Evolutionary conservation across 2,797 vertebrate species (phyloP).

Genomic region (Tiaroga cobitis): DNA sequence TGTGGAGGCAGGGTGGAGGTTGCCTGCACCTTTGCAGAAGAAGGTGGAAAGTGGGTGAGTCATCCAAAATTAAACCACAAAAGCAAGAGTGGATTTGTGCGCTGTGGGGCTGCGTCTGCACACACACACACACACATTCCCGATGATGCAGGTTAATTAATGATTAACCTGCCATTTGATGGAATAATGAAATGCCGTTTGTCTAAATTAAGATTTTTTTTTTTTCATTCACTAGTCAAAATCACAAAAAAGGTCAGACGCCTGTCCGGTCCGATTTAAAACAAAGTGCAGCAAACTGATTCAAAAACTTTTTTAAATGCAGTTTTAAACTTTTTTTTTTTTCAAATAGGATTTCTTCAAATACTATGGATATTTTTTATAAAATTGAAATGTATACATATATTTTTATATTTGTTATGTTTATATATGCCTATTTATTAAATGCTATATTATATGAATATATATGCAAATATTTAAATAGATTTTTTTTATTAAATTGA

Average conservation of each 20-base stretch:
- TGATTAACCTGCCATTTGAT: conserved; percentile 28
- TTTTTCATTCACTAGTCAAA: not conserved
- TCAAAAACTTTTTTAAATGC: not conserved
- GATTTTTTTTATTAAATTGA: not conserved
- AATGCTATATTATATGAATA: not conserved
- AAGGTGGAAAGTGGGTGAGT: conserved; percentile 73
- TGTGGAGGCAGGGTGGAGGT: conserved; percentile 46
- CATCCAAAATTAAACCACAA: conserved; percentile 66
- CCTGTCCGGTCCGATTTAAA: not conserved
- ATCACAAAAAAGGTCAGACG: not conserved
- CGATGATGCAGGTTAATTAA: conserved; percentile 26
- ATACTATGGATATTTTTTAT: too few species aligned
- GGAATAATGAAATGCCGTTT: conserved; percentile 10
- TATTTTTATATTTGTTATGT: not conserved
- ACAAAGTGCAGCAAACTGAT: not conserved
- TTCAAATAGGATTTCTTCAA: not conserved
- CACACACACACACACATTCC: not conserved
- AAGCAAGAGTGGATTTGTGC: conserved; percentile 29
- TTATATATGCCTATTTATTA: not conserved
- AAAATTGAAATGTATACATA: not conserved
- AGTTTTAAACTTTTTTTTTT: not conserved
- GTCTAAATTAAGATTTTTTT: not conserved
- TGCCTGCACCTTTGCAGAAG: conserved; percentile 72
- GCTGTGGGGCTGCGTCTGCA: conserved; percentile 19
- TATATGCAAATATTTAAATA: not conserved